Evolutionary conservation across 2,888 invertebrate genomes (phyloP), one percentile per base, ranked within the genome.

Genomic region (Apamea crenata): DNA sequence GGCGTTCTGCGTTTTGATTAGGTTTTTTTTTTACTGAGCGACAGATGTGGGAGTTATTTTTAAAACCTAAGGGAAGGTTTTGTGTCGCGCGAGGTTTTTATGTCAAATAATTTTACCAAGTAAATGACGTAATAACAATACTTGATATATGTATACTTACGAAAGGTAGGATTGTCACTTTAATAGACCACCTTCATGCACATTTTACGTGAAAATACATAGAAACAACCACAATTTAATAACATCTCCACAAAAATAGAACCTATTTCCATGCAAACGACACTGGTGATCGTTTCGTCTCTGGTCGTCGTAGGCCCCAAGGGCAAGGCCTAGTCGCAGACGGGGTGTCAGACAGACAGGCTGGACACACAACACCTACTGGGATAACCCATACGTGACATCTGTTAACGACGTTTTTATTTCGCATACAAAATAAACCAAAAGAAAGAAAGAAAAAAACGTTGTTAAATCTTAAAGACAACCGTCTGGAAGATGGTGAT

Each of bases 261-360:
- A 75, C 36, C 50, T 59, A 78, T 67, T 80, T 6, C 68, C 71
- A 88, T 80, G 81, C 77, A 83, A 83, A 84, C 80, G 82, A 83
- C 80, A 77, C 47, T 77, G 25, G 59, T 85, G 74, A 88, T 90
- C 85, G 88, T 87, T 87, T 88, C 75, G 80, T 70, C 81, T 80
- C 72, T 75, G n/a, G n/a, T n/a, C n/a, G n/a, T n/a, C n/a, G n/a
- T n/a, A 69, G 82, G 82, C 50, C 80, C 78, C 91, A 91, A 92
- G 90, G 93, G 83, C 92, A 89, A 86, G 85, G 82, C 84, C 77
- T 73, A 74, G 63, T 71, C 68, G 75, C 78, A 91, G 92, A 91
- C 91, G 74, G 85, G 78, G 80, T 88, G 89, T 89, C 91, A 91
- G 91, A 91, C 91, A 84, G 87, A 89, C 90, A 83, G 90, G 89